phyloP scores from a whole-genome alignment of 53 echinoderm and acorn worm species.

The Holothuria scabra region DNA sequence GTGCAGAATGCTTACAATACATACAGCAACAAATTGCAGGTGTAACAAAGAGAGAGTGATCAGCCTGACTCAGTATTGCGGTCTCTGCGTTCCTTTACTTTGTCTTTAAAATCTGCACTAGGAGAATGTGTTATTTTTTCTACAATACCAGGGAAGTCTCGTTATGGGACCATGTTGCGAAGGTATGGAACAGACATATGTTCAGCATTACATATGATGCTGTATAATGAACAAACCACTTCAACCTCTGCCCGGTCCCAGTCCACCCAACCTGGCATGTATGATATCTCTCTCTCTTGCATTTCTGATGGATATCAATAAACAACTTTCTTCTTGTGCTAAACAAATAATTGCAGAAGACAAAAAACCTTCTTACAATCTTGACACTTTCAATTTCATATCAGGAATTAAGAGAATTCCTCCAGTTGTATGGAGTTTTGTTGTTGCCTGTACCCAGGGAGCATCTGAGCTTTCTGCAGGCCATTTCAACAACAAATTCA shows the following conservation, averaged over 20 bases:
- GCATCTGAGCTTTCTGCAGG: conserved; percentile 10
- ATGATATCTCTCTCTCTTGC: neutral
- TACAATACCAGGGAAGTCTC: conserved; percentile 11
- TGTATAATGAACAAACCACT: neutral
- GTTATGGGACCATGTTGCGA: conserved; percentile 32
- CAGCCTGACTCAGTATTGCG: too few relatives aligned
- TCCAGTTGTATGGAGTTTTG: conserved; percentile 36
- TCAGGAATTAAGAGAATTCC: conserved; percentile 30
- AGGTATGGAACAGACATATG: conserved; percentile 31
- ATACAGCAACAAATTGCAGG: neutral
- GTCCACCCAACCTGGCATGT: neutral
- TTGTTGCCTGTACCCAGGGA: conserved; percentile 32
- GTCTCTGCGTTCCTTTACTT: conserved; percentile 2
- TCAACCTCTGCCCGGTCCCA: neutral
- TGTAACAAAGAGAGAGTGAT: too few relatives aligned
- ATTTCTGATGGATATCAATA: conserved; percentile 29
- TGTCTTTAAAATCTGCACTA: conserved; percentile 3
- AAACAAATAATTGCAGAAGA: neutral
- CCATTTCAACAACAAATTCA: neutral
- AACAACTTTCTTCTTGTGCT: conserved; percentile 1
- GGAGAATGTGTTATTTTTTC: conserved; percentile 25
- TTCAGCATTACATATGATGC: conserved; percentile 20
- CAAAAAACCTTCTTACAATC: conserved; percentile 1
- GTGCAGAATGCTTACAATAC: conserved; percentile 6
- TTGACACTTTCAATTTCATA: conserved; percentile 30